Base-by-base conservation (phyloP, 1,140 invertebrate species). In the Eumaeus atala region DNA sequence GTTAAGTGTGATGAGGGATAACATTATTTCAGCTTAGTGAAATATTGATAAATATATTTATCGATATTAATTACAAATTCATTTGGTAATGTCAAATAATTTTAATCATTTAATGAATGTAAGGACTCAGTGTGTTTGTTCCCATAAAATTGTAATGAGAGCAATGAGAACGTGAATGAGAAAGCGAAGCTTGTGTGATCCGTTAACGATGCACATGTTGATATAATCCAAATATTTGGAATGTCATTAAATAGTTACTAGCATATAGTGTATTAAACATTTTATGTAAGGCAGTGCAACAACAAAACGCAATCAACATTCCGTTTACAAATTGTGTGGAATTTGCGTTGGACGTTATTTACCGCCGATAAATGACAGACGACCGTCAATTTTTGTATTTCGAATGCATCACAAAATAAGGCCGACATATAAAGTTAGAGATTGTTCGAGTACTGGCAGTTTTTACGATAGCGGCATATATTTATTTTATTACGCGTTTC, bases 381-480 rank as follows among this genome's bases (percentile, higher is more conserved):
- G 38, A 3, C 16, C 38, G 40, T 44, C 40, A 44, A 38, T 28
- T 14, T 33, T 47, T 34, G 40, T 38, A 40, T 40, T 35, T 53
- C 28, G 36, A 42, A 53, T 33, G 17, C 37, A 38, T 42, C 51
- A 67, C 66, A 67, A 71, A 69, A 60, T 59, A 58, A 65, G 64
- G 60, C 58, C 58, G 35, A 52, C 53, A 61, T 63, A 68, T 82
- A 82, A 82, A 79, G 68, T 61, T 59, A 70, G 66, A 71, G 61
- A 64, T 66, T 55, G 59, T 59, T 62, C 58, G 52, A 47, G 71
- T 66, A 73, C 77, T 79, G 72, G 62, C 74, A 70, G 70, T 74
- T 74, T 81, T 80, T 72, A 76, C 67, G 66, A 76, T 73, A 66
- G 67, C 70, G 58, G 64, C 66, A 57, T 63, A 71, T 62, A 54